Evolutionary conservation across 2,888 invertebrate species (phyloP), one percentile per base, ranked within the genome.

Genomic region (Lobophora halterata): DNA sequence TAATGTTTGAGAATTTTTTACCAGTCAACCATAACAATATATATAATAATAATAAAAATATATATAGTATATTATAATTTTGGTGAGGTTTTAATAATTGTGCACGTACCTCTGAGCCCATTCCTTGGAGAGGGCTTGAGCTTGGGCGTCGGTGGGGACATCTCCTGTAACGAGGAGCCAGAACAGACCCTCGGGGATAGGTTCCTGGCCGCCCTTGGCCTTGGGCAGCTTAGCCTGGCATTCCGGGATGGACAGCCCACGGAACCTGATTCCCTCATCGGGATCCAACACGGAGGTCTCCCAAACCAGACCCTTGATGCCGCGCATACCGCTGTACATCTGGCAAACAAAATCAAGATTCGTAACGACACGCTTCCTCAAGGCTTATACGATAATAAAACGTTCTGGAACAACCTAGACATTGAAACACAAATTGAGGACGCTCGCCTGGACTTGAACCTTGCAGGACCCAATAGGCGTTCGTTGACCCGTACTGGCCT

Each of bases 321-420:
- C 97, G 66, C 98, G 90, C 98, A 98, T 98, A 30, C 98, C 98
- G 58, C 97, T 97, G 83, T 98, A 93, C 93, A 93, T 93, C 93
- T 93, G 69, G 7, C 16, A 52, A 46, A 37, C n/a, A 32, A 13
- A n/a, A 8, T 14, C 8, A 8, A n/a, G 18, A 23, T 28, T 6
- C 8, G 1, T 11, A 0, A 21, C 10, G 12, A 18, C 9, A 13
- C 13, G 8, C 13, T n/a, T n/a, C n/a, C n/a, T n/a, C n/a, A n/a
- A n/a, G n/a, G 5, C 8, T 5, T 10, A 24, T 8, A 10, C 11
- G 12, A 13, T 6, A 13, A 10, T 13, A 18, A 8, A 27, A 38
- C 2, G 13, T 25, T 20, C 19, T 19, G 19, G 16, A 23, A 34
- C 3, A 26, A 27, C 44, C 50, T 42, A 45, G 48, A 46, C 48